Percentiles rank a stretch among this genome's conserved stretches.
These are phyloP conservation scores for Chelonus insularis DNA, from an alignment of 1,140 invertebrate genomes.

Conservation along the genomic window DNA sequence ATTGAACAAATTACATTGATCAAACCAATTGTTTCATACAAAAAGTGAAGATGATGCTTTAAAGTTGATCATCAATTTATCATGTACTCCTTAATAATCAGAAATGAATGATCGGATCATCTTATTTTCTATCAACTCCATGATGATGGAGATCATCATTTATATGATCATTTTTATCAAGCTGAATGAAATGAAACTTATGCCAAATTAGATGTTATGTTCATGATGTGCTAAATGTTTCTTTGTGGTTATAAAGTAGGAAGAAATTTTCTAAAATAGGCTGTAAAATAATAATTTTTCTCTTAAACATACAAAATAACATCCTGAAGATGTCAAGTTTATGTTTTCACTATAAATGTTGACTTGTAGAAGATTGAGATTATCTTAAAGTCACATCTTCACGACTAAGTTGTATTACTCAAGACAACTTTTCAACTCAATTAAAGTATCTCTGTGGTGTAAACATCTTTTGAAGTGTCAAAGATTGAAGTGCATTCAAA, in stretches of 20 bases:
- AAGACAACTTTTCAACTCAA: conserved; percentile 49
- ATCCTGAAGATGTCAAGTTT: neutral
- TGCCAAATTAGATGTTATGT: too few relatives aligned
- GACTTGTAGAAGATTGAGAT: neutral
- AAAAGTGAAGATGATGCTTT: too few relatives aligned
- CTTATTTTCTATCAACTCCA: too few relatives aligned
- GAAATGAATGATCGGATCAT: too few relatives aligned
- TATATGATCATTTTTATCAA: too few relatives aligned
- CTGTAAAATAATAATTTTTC: neutral
- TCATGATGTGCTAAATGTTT: too few relatives aligned
- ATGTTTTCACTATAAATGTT: conserved; percentile 5
- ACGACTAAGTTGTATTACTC: conserved; percentile 46
- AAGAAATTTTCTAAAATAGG: neutral
- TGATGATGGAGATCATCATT: too few relatives aligned
- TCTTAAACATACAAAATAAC: conserved; percentile 6
- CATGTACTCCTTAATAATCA: too few relatives aligned
- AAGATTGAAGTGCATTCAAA: conserved; percentile 39
- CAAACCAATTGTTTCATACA: too few relatives aligned
- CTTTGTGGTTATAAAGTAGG: neutral
- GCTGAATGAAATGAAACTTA: too few relatives aligned
- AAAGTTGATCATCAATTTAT: too few relatives aligned
- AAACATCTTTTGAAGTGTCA: conserved; percentile 50
- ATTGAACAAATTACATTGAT: too few relatives aligned
- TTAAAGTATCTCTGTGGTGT: conserved; percentile 45
- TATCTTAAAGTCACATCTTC: neutral